phyloP scores from a whole-genome alignment of 1,140 invertebrate species.

The Potamilus streckersoni region DNA sequence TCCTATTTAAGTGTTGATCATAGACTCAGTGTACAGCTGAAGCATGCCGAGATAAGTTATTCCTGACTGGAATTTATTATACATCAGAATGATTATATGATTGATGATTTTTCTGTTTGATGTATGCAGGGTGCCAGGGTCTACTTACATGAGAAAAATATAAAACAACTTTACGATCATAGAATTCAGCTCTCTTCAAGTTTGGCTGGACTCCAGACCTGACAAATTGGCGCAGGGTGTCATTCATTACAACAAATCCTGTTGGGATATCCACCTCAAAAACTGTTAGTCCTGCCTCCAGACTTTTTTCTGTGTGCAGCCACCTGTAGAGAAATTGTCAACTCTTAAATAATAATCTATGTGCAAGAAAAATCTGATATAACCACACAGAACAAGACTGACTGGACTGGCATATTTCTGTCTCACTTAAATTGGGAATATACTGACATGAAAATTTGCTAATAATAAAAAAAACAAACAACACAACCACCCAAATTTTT shows the following conservation, averaged over 20 bases:
- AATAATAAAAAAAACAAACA: too few relatives aligned
- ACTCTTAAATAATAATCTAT: too few relatives aligned
- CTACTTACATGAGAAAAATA: slow-evolving; percentile 92
- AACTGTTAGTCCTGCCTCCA: slow-evolving; percentile 83
- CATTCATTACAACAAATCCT: slow-evolving; percentile 93
- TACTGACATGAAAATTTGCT: too few relatives aligned
- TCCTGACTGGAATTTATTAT: background rate
- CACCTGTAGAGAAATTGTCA: slow-evolving; percentile 45
- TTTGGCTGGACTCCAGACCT: slow-evolving; percentile 78
- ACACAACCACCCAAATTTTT: too few relatives aligned
- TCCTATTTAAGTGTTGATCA: too few relatives aligned
- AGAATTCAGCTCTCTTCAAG: slow-evolving; percentile 86
- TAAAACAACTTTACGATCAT: slow-evolving; percentile 85
- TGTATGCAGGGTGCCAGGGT: background rate
- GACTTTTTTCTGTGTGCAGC: slow-evolving; percentile 46
- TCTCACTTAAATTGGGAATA: too few relatives aligned
- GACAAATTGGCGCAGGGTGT: slow-evolving; percentile 87
- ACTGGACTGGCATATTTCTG: too few relatives aligned
- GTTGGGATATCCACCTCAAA: slow-evolving; percentile 92
- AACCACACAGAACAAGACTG: too few relatives aligned
- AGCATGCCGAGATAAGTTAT: too few relatives aligned
- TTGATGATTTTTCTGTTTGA: background rate
- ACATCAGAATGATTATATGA: background rate
- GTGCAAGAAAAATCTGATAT: too few relatives aligned
- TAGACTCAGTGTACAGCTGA: too few relatives aligned